Evolutionary conservation across 2,113 vertebrate species (phyloP), one percentile per base, ranked within the genome.

Genomic region (Indri indri): DNA sequence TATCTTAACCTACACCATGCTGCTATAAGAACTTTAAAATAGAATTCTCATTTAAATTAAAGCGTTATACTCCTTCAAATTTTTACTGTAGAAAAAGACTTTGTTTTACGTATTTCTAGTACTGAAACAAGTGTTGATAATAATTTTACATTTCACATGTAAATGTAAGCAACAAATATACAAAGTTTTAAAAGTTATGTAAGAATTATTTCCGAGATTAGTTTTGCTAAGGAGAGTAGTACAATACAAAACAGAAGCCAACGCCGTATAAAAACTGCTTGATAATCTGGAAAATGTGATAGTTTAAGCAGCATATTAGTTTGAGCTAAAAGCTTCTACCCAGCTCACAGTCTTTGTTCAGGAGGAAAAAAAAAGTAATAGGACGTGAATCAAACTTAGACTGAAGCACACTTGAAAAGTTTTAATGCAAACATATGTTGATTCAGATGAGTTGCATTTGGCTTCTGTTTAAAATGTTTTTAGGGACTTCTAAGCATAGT

Each of bases 371-470:
- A 40, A 10, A 45, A 27, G 12, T 82, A 84, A 32, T 79, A 83
- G 6, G 50, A 71, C 25, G 12, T 66, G 34, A 40, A 47, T 81
- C 40, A 57, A 66, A 71, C 50, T 97, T 96, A 95, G 68, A 86
- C 25, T 88, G 22, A 74, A 91, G 27, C 84, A 85, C 25, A 42
- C 27, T 94, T 81, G 22, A 65, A 89, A 54, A 68, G 23, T 83
- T 97, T 92, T 87, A 42, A 52, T 95, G 84, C 80, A 92, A 85
- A 93, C 74, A 17, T 18, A 18, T 61, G 23, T 85, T 96, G n/a
- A 82, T 82, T 82, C 57, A 95, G 5, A 90, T 93, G n/a, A 70
- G 4, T 47, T 80, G 22, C 76, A 71, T 57, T 85, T 30, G 73
- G 9, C 16, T 3, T 12, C 61, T 85, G 50, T 59, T 93, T 95